Percentiles rank a stretch among this genome's conserved stretches.
Evolutionary conservation across 2,888 invertebrate genomes (phyloP).

Genomic region (Gisinianus flammeolus): DNA sequence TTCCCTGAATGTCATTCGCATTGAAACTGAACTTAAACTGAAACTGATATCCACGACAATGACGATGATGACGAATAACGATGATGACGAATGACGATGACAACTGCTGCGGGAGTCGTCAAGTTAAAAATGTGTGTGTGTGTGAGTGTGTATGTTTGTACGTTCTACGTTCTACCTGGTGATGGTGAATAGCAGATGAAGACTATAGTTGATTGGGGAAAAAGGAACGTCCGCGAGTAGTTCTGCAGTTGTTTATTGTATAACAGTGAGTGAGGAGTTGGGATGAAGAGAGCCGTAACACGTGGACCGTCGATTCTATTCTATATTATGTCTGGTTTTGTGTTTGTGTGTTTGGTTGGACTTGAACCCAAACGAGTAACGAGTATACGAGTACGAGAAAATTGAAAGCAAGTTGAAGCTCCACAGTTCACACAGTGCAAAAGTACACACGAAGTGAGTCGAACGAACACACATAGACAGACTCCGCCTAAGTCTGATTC

Average conservation of each 20-base stretch:
- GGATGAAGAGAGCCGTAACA: slow-evolving; percentile 43
- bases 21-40: neutral
- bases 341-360: too few species aligned
- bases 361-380: too few species aligned
- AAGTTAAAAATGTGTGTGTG: neutral
- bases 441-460: neutral
- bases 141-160: neutral
- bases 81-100: too few species aligned
- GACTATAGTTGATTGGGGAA: slow-evolving; percentile 30
- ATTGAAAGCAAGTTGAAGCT: neutral
- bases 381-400: too few species aligned
- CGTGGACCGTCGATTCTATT: slow-evolving; percentile 33
- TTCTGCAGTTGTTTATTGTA: slow-evolving; percentile 7
- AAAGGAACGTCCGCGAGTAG: slow-evolving; percentile 6
- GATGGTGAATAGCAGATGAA: slow-evolving; percentile 17
- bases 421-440: neutral
- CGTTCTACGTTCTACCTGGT: slow-evolving; percentile 8
- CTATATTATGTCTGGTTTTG: neutral
- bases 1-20: neutral
- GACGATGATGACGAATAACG: neutral
- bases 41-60: neutral
- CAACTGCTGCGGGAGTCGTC: too few species aligned
- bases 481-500: neutral
- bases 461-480: neutral
- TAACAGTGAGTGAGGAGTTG: slow-evolving; percentile 36